Evolutionary conservation across 2,113 vertebrate genomes (phyloP), one percentile per base, ranked within the genome.

Genomic region (Labeo catla): DNA sequence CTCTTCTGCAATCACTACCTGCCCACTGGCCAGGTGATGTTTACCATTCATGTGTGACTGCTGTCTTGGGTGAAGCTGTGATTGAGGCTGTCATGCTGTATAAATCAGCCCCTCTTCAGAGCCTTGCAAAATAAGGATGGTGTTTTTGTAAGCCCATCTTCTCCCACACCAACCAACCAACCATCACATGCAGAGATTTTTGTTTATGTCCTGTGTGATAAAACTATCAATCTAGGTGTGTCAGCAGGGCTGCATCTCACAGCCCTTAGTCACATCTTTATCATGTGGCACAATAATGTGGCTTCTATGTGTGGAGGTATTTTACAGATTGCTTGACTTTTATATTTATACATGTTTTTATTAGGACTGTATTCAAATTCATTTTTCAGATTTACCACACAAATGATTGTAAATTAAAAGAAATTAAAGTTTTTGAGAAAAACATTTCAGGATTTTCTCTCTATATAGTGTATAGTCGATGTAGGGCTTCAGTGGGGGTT

Each of bases 51-150:
- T 74, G 68, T 28, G 76, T 78, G 79, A 76, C 68, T 86, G 73
- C 43, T 74, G 59, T 66, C 63, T 59, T 36, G 80, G 49, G 54
- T 83, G 65, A 87, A 76, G 70, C 50, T 36, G 65, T 87, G 83
- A 87, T 88, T 66, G 70, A 73, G 45, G 63, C 76, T 76, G 84
- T 86, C 74, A 72, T 74, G 54, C 81, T 86, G 59, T 78, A 86
- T 87, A 86, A 90, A 90, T 87, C 82, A 82, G 34, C 28, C 45
- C 50, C 72, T 87, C 73, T 59, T 80, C 68, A 83, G 49, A 72
- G 49, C 65, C 70, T 11, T 45, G 49, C 23, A 49, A 66, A 72
- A 66, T 87, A 49, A 84, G 63, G 43, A n/a, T 21, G 19, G 76
- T 86, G 76, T 49, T 84, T 85, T 45, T 84, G 16, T 39, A 68